These are phyloP conservation scores for Herminia tarsipennalis DNA, from an alignment of 2,888 invertebrate species.

Conservation along the genomic window DNA sequence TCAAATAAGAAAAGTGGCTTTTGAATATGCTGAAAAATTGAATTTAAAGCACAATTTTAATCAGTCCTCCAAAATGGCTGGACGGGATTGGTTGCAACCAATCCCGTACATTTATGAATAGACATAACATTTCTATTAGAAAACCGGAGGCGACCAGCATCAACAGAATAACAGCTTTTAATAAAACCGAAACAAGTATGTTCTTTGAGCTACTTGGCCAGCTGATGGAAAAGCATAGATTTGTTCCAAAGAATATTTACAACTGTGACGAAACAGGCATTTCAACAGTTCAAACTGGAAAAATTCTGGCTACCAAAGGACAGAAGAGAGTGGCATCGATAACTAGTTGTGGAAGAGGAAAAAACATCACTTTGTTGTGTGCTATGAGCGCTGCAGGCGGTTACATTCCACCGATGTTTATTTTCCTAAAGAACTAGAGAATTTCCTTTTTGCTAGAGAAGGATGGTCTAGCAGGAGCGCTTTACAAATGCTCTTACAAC, in stretches of 20 bases:
- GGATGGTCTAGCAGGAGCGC: too few species aligned
- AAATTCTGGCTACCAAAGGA: slow-evolving; percentile 61
- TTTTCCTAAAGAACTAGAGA: slow-evolving; percentile 63
- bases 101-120: slow-evolving; percentile 37
- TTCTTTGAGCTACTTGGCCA: slow-evolving; percentile 42
- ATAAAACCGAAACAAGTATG: slow-evolving; percentile 41
- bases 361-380: slow-evolving; percentile 63
- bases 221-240: slow-evolving; percentile 37
- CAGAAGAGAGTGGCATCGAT: slow-evolving; percentile 63
- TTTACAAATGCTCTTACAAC: neutral
- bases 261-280: slow-evolving; percentile 71
- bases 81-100: slow-evolving; percentile 39
- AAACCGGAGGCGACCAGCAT: slow-evolving; percentile 45
- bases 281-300: slow-evolving; percentile 59
- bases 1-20: slow-evolving; percentile 30
- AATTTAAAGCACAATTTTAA: slow-evolving; percentile 10
- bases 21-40: slow-evolving; percentile 8
- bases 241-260: slow-evolving; percentile 49
- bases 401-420: slow-evolving; percentile 72
- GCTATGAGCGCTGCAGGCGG: slow-evolving; percentile 61
- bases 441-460: slow-evolving; percentile 58
- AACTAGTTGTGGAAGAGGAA: slow-evolving; percentile 62
- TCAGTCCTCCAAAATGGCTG: slow-evolving; percentile 12
- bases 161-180: slow-evolving; percentile 45
- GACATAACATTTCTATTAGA: neutral